Evolutionary conservation across 1,140 invertebrate species (phyloP).

Genomic region (Drosophila hydei): DNA sequence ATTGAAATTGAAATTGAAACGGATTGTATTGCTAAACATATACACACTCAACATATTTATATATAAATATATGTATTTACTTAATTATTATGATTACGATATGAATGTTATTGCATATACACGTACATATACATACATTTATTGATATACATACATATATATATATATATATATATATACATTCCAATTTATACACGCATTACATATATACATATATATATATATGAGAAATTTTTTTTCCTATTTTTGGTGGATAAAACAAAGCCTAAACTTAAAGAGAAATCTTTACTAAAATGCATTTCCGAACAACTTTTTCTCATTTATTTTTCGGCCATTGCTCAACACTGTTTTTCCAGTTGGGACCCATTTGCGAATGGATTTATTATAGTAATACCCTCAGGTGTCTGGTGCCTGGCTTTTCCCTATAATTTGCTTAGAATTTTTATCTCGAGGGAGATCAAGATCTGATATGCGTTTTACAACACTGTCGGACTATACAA

Average conservation of each 20-base stretch:
- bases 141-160: conserved; percentile 55
- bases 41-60: conserved; percentile 75
- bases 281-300: background rate
- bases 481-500: no score
- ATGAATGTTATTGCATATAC: conserved; percentile 81
- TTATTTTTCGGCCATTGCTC: no score
- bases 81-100: conserved; percentile 77
- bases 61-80: conserved; percentile 81
- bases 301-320: background rate
- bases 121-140: conserved; percentile 60
- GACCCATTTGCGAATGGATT: no score
- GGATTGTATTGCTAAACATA: conserved; percentile 47
- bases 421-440: background rate
- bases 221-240: no score
- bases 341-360: no score
- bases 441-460: background rate
- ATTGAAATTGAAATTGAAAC: conserved; percentile 12
- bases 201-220: conserved; percentile 19
- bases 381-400: no score
- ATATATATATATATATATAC: conserved; percentile 29
- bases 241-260: background rate
- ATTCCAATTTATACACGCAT: conserved; percentile 10
- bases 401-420: no score
- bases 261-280: background rate
- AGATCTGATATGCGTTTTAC: background rate